Conservation (phyloP, 2,797 vertebrate genomes). For the Thaleichthys pacificus region DNA sequence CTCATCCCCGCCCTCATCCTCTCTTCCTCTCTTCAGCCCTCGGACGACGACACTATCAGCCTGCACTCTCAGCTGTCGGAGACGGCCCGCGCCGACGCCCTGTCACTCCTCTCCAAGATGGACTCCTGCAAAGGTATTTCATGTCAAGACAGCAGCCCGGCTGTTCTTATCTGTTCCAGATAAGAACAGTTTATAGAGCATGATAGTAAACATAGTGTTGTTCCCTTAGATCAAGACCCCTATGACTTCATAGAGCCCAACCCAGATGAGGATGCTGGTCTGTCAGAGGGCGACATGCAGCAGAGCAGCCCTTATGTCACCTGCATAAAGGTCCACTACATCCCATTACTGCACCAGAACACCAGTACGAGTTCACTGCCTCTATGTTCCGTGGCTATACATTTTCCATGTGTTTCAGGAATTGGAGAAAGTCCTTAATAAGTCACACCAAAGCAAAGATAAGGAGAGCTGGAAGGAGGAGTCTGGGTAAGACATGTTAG, state of each 20-base stretch:
- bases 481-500: constrained; percentile 79
- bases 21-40: constrained; percentile 77
- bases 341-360: not conserved
- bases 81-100: constrained; percentile 87
- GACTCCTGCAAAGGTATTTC: constrained; percentile 78
- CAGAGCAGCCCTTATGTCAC: constrained; percentile 78
- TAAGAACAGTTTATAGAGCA: too few relatives aligned
- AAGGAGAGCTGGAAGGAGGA: constrained; percentile 86
- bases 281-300: constrained; percentile 85
- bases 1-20: not conserved
- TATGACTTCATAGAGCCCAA: constrained; percentile 93
- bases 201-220: constrained; percentile 14
- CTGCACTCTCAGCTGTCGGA: constrained; percentile 98
- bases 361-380: not conserved
- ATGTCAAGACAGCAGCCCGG: too few relatives aligned
- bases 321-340: constrained; percentile 83
- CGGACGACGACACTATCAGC: constrained; percentile 96
- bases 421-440: constrained; percentile 84
- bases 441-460: constrained; percentile 84
- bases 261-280: constrained; percentile 82
- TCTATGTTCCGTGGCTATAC: too few relatives aligned
- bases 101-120: constrained; percentile 82
- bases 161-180: too few relatives aligned
- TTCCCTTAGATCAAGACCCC: constrained; percentile 82
- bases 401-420: constrained; percentile 75